A percentile compares a stretch with the other conserved stretches of the same genome.
These are phyloP conservation scores for Epicampocera succincta DNA, from an alignment of 2,888 invertebrate genomes.

Conservation along the genomic window DNA sequence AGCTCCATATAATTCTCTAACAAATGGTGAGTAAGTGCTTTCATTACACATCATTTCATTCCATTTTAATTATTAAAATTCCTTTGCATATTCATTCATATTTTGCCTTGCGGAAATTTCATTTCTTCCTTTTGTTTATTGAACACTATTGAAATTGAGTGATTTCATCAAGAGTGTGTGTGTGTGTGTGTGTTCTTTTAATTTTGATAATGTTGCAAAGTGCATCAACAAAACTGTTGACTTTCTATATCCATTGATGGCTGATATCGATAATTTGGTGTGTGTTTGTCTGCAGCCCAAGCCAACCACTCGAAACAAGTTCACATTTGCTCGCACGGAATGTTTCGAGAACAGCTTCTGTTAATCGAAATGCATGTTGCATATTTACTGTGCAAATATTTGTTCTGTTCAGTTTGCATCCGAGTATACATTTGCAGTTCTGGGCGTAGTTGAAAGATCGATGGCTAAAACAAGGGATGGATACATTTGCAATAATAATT, in stretches of 20 bases:
- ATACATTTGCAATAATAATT: conserved; percentile 17
- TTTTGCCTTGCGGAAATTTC: background rate
- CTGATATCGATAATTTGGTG: conserved; percentile 9
- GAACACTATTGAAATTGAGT: conserved; percentile 2
- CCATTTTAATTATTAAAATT: conserved; percentile 56
- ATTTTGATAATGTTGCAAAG: conserved; percentile 43
- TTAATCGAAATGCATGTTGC: conserved; percentile 4
- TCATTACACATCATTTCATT: conserved; percentile 46
- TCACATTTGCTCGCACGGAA: background rate
- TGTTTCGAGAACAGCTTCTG: background rate
- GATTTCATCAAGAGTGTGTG: background rate
- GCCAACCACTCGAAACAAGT: background rate
- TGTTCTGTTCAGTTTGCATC: background rate
- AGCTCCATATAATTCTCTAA: conserved; percentile 31
- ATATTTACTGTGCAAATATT: conserved; percentile 37
- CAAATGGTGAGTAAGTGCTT: conserved; percentile 62
- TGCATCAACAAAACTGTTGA: conserved; percentile 42
- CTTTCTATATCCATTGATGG: conserved; percentile 40
- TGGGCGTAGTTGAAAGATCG: conserved; percentile 2
- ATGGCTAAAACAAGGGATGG: background rate
- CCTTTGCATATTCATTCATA: conserved; percentile 20
- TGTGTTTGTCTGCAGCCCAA: too few relatives aligned
- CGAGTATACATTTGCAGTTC: background rate
- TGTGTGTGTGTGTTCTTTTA: conserved; percentile 27
- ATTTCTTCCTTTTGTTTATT: conserved; percentile 1